Evolutionary conservation across 2,888 invertebrate genomes (phyloP).

Genomic region (Dryadula phaetusa): DNA sequence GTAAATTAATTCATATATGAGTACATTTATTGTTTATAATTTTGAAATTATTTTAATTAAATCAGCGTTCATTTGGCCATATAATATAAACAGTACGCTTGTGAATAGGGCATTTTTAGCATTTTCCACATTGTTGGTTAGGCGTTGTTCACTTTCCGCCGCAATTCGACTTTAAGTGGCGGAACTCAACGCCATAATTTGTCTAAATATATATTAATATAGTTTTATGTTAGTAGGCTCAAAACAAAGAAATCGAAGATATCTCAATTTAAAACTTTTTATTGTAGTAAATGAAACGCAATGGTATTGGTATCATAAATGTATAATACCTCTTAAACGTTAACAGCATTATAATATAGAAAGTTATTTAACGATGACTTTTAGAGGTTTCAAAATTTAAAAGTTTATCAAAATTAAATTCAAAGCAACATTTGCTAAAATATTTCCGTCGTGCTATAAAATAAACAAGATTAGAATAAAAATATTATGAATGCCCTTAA

Average conservation of each 20-base stretch:
- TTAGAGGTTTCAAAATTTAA: no score
- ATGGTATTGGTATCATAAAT: no score
- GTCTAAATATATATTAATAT: no score
- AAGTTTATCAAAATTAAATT: not conserved
- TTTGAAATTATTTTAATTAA: conserved; percentile 1
- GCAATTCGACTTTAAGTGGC: no score
- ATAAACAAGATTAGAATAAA: conserved; percentile 8
- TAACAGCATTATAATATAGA: not conserved
- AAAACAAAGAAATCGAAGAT: no score
- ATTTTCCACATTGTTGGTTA: no score
- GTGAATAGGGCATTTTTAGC: no score
- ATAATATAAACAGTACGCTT: not conserved
- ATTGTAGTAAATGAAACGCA: no score
- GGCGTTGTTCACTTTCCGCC: no score
- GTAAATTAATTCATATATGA: conserved; percentile 14
- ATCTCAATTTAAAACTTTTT: no score
- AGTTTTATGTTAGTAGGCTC: no score
- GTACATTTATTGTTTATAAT: not conserved
- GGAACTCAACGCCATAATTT: no score
- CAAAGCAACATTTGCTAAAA: not conserved
- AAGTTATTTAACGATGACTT: not conserved
- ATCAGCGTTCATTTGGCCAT: not conserved
- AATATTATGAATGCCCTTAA: conserved; percentile 25
- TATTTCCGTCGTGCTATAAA: not conserved
- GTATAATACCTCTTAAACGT: not conserved